phyloP scores from a whole-genome alignment of 1,140 invertebrate genomes.

The Drosophila carrolli region DNA sequence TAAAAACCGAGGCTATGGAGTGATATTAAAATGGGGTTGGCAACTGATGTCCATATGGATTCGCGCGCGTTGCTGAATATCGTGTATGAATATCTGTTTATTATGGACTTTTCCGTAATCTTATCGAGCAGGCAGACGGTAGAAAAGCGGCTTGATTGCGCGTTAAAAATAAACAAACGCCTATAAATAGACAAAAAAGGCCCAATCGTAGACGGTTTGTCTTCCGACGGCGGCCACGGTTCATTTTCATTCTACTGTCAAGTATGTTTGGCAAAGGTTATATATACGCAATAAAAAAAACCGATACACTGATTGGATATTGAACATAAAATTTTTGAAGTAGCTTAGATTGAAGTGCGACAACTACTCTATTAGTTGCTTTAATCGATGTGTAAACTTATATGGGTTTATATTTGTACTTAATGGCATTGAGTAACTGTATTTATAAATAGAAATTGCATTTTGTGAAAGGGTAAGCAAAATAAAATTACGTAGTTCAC shows the following conservation, averaged over 20 bases:
- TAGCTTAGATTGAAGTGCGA: conserved; percentile 25
- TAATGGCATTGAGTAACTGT: conserved; percentile 23
- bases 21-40: conserved; percentile 38
- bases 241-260: conserved; percentile 25
- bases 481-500: not conserved
- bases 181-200: conserved; percentile 59
- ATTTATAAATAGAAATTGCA: conserved; percentile 24
- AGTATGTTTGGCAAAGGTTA: conserved; percentile 11
- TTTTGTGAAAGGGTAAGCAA: not conserved
- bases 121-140: conserved; percentile 51
- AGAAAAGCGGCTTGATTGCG: conserved; percentile 56
- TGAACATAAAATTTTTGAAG: conserved; percentile 25
- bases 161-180: conserved; percentile 71
- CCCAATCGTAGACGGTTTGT: conserved; percentile 38
- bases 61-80: conserved; percentile 18
- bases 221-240: conserved; percentile 22
- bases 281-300: conserved; percentile 27
- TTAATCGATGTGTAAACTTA: conserved; percentile 9
- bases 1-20: conserved; percentile 1
- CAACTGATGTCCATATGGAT: conserved; percentile 44
- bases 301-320: conserved; percentile 22
- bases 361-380: conserved; percentile 25
- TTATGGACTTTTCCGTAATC: conserved; percentile 60
- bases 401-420: conserved; percentile 15
- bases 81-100: conserved; percentile 28